Evolutionary conservation across 2,797 vertebrate genomes (phyloP), one percentile per base, ranked within the genome.

Genomic region (Fistularia commersonii): DNA sequence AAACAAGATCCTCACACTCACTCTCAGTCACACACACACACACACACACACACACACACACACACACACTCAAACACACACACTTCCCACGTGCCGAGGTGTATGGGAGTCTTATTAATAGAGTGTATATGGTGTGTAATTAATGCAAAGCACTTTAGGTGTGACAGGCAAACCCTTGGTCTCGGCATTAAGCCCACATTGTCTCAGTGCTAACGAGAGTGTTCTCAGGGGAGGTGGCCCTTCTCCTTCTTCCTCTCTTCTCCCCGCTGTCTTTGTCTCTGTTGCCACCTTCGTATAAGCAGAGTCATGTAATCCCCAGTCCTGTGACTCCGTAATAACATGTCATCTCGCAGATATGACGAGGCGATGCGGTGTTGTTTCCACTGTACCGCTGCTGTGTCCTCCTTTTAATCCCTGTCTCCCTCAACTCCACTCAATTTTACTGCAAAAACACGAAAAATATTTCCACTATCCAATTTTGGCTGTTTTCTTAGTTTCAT

Each of bases 111-210:
- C 55, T 51, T 78, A 78, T 80, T 82, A 86, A 79, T 72, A 70
- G 79, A 77, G 57, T 60, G 57, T 71, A 71, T 76, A 75, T 68
- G 46, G 54, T 61, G 34, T 80, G 65, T 84, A 86, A 85, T 88
- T 71, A 80, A 85, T 79, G 68, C 70, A 79, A 86, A 85, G 77
- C 77, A 77, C 76, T 82, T 76, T 81, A 72, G 50, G 60, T 85
- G 77, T 82, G 76, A 83, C 64, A 75, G 65, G 66, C 64, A 68
- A 64, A 63, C 64, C 64, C 68, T 57, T 61, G 61, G 70, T 85
- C 64, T 71, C 55, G 8, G 70, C 61, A 77, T 77, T 78, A 78
- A 76, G 69, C 58, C 69, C 52, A 72, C 74, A 81, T 84, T 85
- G 82, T 87, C 82, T 83, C 67, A 72, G 53, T 64, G 51, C 71